Evolutionary conservation across 37 sponge, comb jelly and placozoan species (phyloP).

Genomic region (Dysidea cf. avara): DNA sequence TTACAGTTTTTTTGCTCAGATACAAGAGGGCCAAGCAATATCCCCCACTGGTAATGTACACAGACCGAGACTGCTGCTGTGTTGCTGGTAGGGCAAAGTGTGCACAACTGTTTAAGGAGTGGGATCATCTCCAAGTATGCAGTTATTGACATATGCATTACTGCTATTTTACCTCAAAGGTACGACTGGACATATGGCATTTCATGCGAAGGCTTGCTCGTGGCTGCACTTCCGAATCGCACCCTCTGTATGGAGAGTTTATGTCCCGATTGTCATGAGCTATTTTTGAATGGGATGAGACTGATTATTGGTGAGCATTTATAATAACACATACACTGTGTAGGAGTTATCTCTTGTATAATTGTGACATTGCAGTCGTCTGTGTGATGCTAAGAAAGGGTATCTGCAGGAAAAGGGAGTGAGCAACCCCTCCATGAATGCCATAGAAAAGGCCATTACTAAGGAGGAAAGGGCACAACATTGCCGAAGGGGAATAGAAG

Average conservation of each 20-base stretch:
- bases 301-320: neutral
- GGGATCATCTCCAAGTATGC: too few relatives aligned
- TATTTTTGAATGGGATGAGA: conserved; percentile 45
- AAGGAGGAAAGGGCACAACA: conserved; percentile 35
- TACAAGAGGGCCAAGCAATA: conserved; percentile 6
- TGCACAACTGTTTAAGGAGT: too few relatives aligned
- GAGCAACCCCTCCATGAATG: conserved; percentile 19
- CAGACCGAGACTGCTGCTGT: conserved; percentile 50
- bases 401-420: conserved; percentile 34
- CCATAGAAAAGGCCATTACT: conserved; percentile 23
- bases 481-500: conserved; percentile 18
- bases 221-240: conserved; percentile 38
- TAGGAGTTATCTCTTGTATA: too few relatives aligned
- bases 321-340: too few relatives aligned
- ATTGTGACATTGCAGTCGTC: too few relatives aligned
- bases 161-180: too few relatives aligned
- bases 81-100: neutral
- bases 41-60: conserved; percentile 28
- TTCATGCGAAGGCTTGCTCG: conserved; percentile 44
- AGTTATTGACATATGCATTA: too few relatives aligned
- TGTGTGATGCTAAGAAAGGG: too few relatives aligned
- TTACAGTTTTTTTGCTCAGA: neutral
- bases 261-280: conserved; percentile 23
- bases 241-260: conserved; percentile 46
- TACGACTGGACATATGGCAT: too few relatives aligned